phyloP scores from a whole-genome alignment of 2,797 vertebrate genomes.

The Poeciliopsis infans region DNA sequence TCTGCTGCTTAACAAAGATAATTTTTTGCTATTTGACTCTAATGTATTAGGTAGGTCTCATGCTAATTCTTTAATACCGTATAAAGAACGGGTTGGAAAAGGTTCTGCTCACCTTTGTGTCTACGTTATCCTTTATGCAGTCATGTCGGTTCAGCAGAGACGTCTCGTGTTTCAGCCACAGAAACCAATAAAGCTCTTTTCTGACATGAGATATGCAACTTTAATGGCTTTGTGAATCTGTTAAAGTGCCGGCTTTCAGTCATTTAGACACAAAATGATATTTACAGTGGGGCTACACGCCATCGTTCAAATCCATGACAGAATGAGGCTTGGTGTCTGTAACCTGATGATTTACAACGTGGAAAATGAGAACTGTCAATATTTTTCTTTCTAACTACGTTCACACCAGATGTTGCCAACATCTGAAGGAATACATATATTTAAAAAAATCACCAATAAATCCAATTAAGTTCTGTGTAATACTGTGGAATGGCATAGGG shows the following conservation, averaged over 20 bases:
- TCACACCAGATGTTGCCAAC: neutral
- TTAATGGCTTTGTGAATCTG: slow-evolving; percentile 5
- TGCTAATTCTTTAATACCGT: slow-evolving; percentile 25
- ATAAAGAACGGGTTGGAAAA: slow-evolving; percentile 27
- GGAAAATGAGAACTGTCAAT: neutral
- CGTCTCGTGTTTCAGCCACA: slow-evolving; percentile 40
- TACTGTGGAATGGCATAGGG: neutral
- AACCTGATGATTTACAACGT: neutral
- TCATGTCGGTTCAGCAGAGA: slow-evolving; percentile 20
- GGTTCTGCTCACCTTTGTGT: slow-evolving; percentile 22
- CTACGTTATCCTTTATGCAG: slow-evolving; percentile 25
- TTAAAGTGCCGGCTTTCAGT: slow-evolving; percentile 7
- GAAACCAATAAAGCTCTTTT: slow-evolving; percentile 23
- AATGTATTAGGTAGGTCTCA: slow-evolving; percentile 50
- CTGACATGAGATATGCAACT: neutral
- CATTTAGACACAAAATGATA: neutral
- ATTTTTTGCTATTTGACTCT: slow-evolving; percentile 53
- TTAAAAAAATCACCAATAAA: neutral
- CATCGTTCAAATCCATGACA: neutral
- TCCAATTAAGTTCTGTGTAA: neutral
- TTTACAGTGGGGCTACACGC: neutral
- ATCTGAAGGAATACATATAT: neutral
- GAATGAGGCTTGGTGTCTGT: neutral
- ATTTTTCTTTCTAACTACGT: neutral
- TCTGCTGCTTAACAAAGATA: slow-evolving; percentile 61